Base-by-base conservation (phyloP, 1,140 invertebrate species). In the Tachypleus tridentatus region DNA sequence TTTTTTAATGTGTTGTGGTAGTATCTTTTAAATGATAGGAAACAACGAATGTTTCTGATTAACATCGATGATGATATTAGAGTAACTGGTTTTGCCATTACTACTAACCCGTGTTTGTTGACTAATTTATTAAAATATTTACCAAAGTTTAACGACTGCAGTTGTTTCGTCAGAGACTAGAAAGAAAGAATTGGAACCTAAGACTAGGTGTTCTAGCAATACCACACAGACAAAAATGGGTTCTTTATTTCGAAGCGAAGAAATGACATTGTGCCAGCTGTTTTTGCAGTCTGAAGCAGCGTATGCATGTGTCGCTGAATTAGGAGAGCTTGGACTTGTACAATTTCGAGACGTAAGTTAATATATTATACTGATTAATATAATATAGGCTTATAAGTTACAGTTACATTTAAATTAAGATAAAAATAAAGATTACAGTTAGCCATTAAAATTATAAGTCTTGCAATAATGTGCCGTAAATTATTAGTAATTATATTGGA, bases 321-420 rank as follows among this genome's bases (percentile, higher is more conserved):
- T 94, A 67, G 91, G 91, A 10, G 91, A 94, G 81, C 83, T 88
- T 59, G 91, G 91, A 68, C 83, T 88, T 69, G 89, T 91, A 64
- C 91, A 94, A 80, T 94, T 94, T 77, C 81, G 90, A 77, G 91
- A 94, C 80, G 89, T 93, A 82, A 88, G 86, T 86, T 61, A 59
- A 59, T n/a, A 10, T 49, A 58, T 49, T 65, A 5, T 51, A n/a
- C 5, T 47, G 5, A 10, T 4, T 60, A 48, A 3, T 53, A n/a
- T 54, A 5, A 56, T 11, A 47, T 59, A 48, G 9, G 54, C 8
- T 8, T 51, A 4, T 58, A 48, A 10, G 7, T 59, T n/a, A n/a
- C 58, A 59, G 47, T 54, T 54, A 54, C n/a, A 9, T 54, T 8
- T 54, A 54, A n/a, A 54, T 54, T 9, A 54, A 54, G n/a, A 8